Conservation (phyloP, 2,113 vertebrate species). For the Actenoides lindsayi region DNA sequence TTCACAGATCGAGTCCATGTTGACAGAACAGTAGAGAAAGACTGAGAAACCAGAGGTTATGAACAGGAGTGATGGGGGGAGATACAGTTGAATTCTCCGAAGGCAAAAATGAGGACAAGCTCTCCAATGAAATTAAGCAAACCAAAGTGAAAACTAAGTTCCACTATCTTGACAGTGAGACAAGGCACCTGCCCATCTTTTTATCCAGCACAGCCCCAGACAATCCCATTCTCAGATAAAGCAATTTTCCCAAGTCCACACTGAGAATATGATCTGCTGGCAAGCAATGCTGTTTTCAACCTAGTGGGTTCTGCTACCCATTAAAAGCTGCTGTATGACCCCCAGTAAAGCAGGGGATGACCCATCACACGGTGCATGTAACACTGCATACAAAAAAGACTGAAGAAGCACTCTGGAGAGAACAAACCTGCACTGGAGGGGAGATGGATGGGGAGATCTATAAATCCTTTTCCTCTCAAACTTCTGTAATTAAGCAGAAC, state of each 20-base stretch:
- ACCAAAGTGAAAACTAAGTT: not conserved
- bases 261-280: not conserved
- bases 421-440: not conserved
- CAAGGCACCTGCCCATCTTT: not conserved
- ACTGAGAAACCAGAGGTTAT: not conserved
- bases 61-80: not conserved
- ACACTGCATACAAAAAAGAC: not conserved
- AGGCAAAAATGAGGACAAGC: not conserved
- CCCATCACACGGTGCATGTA: not conserved
- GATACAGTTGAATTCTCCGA: not conserved
- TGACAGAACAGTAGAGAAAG: not conserved
- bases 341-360: not conserved
- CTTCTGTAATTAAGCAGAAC: slow-evolving; percentile 49
- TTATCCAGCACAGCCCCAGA: not conserved
- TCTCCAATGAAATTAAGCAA: not conserved
- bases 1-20: not conserved
- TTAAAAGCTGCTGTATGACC: not conserved
- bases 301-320: not conserved
- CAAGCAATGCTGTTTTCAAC: not conserved
- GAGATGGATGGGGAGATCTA: not conserved
- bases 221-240: not conserved
- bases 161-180: not conserved
- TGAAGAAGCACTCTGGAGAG: not conserved
- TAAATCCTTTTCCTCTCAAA: slow-evolving; percentile 19
- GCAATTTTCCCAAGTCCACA: not conserved